Evolutionary conservation across 2,113 vertebrate species (phyloP).

Genomic region (Lophius piscatorius): DNA sequence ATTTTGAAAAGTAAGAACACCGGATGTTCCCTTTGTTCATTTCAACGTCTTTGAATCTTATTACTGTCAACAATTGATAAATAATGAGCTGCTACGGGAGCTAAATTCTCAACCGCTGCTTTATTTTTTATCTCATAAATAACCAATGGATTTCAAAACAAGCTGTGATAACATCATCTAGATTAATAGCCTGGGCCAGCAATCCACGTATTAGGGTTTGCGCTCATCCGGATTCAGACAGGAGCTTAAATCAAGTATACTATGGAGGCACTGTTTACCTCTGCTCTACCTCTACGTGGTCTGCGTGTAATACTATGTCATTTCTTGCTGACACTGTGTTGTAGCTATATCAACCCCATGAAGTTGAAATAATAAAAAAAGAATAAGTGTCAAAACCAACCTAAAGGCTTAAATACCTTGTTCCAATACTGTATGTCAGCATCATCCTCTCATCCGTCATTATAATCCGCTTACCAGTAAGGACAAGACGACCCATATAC

Average conservation of each 20-base stretch:
- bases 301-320: not conserved
- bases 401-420: not conserved
- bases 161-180: conserved; percentile 18
- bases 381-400: not conserved
- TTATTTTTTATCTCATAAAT: not conserved
- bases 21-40: conserved; percentile 20
- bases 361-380: not conserved
- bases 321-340: not conserved
- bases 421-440: conserved; percentile 9
- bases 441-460: conserved; percentile 34
- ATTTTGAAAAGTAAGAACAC: conserved; percentile 17
- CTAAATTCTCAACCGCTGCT: not conserved
- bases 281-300: conserved; percentile 24
- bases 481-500: conserved; percentile 34
- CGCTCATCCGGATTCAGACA: conserved; percentile 50
- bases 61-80: conserved; percentile 26
- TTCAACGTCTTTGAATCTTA: not conserved
- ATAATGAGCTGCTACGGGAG: not conserved
- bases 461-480: conserved; percentile 67
- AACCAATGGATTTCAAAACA: conserved; percentile 15
- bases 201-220: conserved; percentile 64
- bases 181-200: conserved; percentile 52
- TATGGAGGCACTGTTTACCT: conserved; percentile 11
- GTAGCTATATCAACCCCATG: not conserved
- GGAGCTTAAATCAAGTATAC: conserved; percentile 21